Base-by-base conservation (phyloP, 1,140 invertebrate genomes). In the Nasonia longicornis region DNA sequence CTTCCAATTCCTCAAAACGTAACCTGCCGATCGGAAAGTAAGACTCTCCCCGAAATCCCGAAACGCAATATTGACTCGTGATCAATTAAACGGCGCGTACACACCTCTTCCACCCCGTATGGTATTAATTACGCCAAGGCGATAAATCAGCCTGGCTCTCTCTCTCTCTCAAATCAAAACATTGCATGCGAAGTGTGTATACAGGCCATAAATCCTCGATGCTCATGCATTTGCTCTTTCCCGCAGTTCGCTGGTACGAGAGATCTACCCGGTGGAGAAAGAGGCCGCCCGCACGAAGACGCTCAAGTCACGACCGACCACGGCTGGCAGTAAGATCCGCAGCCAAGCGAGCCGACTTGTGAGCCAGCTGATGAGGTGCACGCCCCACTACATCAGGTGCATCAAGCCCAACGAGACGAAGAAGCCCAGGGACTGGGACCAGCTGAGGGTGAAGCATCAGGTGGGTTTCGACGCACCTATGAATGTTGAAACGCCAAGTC, bases 371-470 rank as follows among this genome's bases (percentile, higher is more conserved):
- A 95, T 93, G 92, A 92, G 93, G 83, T 95, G 95, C 85, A 93
- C 93, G 7, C 95, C 95, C 35, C 95, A 95, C 92, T 95, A 95
- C 84, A 92, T 96, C 63, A 87, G 95, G 48, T 96, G 95, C 86
- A 95, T 96, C 80, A 96, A 96, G 87, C 95, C 95, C 3, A 96
- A 96, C 86, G 95, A 96, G 87, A 94, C 93, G 11, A 95, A 95
- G 87, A 92, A 92, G 87, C 91, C 95, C 1, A 90, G 92, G n/a
- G 94, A 95, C 83, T 96, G 95, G 93, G 95, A 96, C 84, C 89
- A 92, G 52, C 86, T 91, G 12, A 89, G 93, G 85, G 93, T 94
- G 0, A 92, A 93, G 82, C 94, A 95, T 90, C 90, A 91, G 86
- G 88, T 86, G 84, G 38, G 38, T 42, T 42, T 38, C 35, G 35